Evolutionary conservation across 1,140 invertebrate species (phyloP), one percentile per base, ranked within the genome.

Genomic region (Macrosteles quadrilineatus): DNA sequence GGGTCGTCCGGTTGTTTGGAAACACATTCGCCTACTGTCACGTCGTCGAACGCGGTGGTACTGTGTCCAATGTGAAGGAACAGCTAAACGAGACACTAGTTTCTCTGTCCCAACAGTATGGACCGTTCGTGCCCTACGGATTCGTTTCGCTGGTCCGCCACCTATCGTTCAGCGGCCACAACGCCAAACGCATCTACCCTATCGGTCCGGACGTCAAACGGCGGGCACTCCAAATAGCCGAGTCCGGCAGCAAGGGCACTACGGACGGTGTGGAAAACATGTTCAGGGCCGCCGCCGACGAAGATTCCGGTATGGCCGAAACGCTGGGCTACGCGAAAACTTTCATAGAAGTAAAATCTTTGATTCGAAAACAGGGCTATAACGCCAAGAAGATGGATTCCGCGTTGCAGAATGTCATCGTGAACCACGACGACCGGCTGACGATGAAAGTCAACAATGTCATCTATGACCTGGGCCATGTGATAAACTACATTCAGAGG

Each of bases 311-410:
- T 25, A 6, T 4, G 25, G 12, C 55, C 6, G 23, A 59, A 29
- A 27, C 55, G 6, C 25, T 59, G 9, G 55, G 27, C 4, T 59
- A 59, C 55, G 55, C 55, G 23, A 59, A 59, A 30, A 25, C n/a
- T 2, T 59, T 59, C n/a, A 59, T 59, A 2, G 55, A 59, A 59
- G 27, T 23, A 30, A 59, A 59, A 29, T 21, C 21, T 25, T 6
- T 30, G 27, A 59, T 59, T n/a, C 21, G 55, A 11, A 59, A 59
- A 59, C 55, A 59, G 55, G 55, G 55, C 21, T 25, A 59, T 25
- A 29, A 59, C 25, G 21, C 55, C 3, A 59, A 59, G 27, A 59
- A 30, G 27, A 59, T 59, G 55, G 55, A 59, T 23, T 59, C 55
- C 3, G 55, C 55, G 2, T 30, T 59, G 4, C 55, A 59, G 25